A percentile compares a stretch with the other conserved stretches of the same genome.
Evolutionary conservation across 2,797 vertebrate species (phyloP).

Genomic region (Aeoliscus strigatus): DNA sequence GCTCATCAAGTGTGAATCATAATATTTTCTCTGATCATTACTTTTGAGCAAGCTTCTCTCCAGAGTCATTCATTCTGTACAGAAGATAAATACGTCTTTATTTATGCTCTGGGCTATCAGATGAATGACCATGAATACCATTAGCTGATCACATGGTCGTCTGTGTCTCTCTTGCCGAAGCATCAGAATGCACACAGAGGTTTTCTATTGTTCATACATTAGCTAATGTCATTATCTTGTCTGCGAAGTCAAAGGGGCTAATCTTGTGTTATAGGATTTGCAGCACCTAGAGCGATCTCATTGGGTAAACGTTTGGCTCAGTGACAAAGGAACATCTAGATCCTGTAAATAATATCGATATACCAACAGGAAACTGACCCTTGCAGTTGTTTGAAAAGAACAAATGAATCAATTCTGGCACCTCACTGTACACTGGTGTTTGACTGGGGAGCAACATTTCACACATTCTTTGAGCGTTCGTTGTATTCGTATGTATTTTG

Average conservation of each 20-base stretch:
- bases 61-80: conserved; percentile 11
- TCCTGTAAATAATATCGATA: conserved; percentile 56
- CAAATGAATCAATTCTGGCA: conserved; percentile 32
- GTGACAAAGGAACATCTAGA: conserved; percentile 61
- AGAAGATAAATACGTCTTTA: conserved; percentile 17
- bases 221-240: conserved; percentile 79
- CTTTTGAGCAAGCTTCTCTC: no score
- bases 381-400: conserved; percentile 19
- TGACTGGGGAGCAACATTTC: conserved; percentile 13
- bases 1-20: no score
- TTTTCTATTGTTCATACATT: conserved; percentile 70
- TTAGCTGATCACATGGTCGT: conserved; percentile 28
- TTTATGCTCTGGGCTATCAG: conserved; percentile 22
- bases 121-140: conserved; percentile 16
- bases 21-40: no score
- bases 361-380: conserved; percentile 53
- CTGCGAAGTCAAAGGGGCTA: conserved; percentile 72
- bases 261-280: conserved; percentile 78
- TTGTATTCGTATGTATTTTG: no score
- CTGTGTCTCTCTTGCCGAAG: conserved; percentile 33
- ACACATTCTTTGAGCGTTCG: no score
- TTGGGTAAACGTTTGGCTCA: conserved; percentile 68
- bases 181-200: conserved; percentile 59
- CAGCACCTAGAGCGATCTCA: conserved; percentile 74
- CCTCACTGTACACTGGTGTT: conserved; percentile 12